phyloP scores from a whole-genome alignment of 2,113 vertebrate genomes.

The Sus scrofa region T2T-Sscrofa CM000812.6:22361001-22361500 shows the following conservation, averaged over 20 bases:
- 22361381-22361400: not conserved
- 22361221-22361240: not conserved
- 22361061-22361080: not conserved
- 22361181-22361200: not conserved
- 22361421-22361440: not conserved
- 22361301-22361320: not conserved
- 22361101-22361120: not conserved
- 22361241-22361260: not conserved
- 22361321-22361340: not conserved
- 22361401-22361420: slow-evolving; percentile 3
- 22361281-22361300: not conserved
- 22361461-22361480: slow-evolving; percentile 31
- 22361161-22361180: not conserved
- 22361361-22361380: not conserved
- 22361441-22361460: slow-evolving; percentile 9
- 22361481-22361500: slow-evolving; percentile 4
- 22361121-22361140: not conserved
- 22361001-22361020: not conserved
- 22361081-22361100: not conserved
- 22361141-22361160: not conserved
- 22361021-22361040: not conserved
- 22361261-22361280: not conserved
- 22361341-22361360: slow-evolving; percentile 9
- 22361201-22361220: not conserved
- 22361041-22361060: not conserved